Evolutionary conservation across 2,113 vertebrate species (phyloP), one percentile per base, ranked within the genome.

Genomic region (Ancistrus triradiatus): DNA sequence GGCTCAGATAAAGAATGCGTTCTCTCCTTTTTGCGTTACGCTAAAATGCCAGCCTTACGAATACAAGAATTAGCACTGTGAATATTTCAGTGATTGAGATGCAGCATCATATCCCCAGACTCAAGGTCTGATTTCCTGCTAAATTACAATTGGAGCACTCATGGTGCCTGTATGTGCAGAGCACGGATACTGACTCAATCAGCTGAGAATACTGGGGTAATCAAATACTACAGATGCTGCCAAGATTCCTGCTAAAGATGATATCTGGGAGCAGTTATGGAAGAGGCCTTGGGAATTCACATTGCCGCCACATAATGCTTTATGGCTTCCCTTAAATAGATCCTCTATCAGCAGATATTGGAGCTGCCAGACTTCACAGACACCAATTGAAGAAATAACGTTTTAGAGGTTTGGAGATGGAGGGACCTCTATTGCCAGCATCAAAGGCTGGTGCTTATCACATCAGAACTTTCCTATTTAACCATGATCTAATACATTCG

Each of bases 241-340:
- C 49, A 35, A 74, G 72, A 59, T 68, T 64, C 25, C 40, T 66
- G 64, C 56, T 62, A 69, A 62, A 74, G 69, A 80, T 80, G 79
- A 74, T 76, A 61, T 61, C 11, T 63, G 60, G 46, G 70, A 70
- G 50, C 76, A 78, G 74, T 63, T 65, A 75, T 69, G 64, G 69
- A 68, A 69, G 47, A 77, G 56, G 55, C 53, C 44, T 53, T 1
- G 33, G 72, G 65, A 69, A 71, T 78, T 78, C 70, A 74, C 71
- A 69, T 79, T 66, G 63, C 59, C 65, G 60, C 51, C 69, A 58
- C 68, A 72, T 73, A 37, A 52, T 72, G 69, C 73, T 80, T 78
- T 78, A 72, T 77, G 71, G 68, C 63, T 70, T 67, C 63, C 43
- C 51, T 22, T 77, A 59, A 68, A 70, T 44, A 51, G 44, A 61